Conservation (phyloP, 2,113 vertebrate species). For the Narcine bancroftii region DNA sequence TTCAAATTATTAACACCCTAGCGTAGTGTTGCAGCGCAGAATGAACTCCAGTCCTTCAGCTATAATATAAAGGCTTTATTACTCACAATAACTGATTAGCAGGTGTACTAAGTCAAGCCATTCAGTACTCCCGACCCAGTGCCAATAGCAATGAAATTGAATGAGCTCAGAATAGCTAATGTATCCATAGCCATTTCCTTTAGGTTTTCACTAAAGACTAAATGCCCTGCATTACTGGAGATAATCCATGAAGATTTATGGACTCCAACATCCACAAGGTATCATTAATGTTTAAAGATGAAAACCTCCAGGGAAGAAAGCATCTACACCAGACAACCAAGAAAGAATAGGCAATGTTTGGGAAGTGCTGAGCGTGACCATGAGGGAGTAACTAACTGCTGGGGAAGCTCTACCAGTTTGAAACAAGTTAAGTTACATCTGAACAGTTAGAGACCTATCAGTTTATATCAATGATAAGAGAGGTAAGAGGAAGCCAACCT, state of each 20-base stretch:
- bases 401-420: not conserved
- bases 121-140: not conserved
- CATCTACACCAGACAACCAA: not conserved
- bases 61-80: not conserved
- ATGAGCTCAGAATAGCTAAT: not conserved
- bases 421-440: not conserved
- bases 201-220: not conserved
- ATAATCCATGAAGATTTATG: not conserved
- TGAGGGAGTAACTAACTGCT: not conserved
- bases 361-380: not conserved
- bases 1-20: not conserved
- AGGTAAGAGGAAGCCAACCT: not conserved
- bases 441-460: not conserved
- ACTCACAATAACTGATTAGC: not conserved
- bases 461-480: not conserved
- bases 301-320: not conserved
- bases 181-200: conserved; percentile 13
- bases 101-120: not conserved
- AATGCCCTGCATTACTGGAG: not conserved
- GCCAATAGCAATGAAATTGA: conserved; percentile 9
- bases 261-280: not conserved
- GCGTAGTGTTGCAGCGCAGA: not conserved
- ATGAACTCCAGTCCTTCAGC: not conserved
- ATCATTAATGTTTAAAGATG: conserved; percentile 1
- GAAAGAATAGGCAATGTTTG: not conserved